These are phyloP conservation scores for Macropus fuliginosus DNA, from an alignment of 2,797 vertebrate genomes.

Conservation along the genomic window DNA sequence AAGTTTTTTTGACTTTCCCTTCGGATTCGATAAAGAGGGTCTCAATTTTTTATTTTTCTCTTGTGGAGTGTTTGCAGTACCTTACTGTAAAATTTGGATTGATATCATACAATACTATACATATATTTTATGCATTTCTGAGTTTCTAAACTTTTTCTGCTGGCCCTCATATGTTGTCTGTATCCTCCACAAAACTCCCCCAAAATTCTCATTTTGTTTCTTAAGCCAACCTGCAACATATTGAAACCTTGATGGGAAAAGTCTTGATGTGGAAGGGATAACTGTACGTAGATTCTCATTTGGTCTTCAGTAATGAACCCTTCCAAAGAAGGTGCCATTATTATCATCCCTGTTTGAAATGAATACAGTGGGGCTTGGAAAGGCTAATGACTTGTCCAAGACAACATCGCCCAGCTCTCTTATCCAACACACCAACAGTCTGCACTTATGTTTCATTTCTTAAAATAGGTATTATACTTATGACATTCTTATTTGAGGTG, in stretches of 20 bases:
- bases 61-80: neutral
- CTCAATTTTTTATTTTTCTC: neutral
- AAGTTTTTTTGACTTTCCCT: neutral
- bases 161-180: neutral
- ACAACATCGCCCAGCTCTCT: neutral
- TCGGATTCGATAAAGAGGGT: neutral
- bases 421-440: neutral
- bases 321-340: neutral
- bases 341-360: conserved; percentile 4
- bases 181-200: neutral
- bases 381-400: neutral
- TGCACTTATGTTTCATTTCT: neutral
- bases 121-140: neutral
- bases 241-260: neutral
- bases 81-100: neutral
- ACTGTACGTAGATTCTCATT: neutral
- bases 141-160: neutral
- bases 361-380: neutral
- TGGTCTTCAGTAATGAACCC: neutral
- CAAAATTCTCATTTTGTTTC: neutral
- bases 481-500: neutral
- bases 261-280: neutral
- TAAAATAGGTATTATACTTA: neutral
- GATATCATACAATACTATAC: neutral
- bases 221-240: neutral